A percentile compares a stretch with the other conserved stretches of the same genome.
phyloP scores from a whole-genome alignment of 37 sponge, comb jelly and placozoan species.

The Mnemiopsis leidyi region DNA sequence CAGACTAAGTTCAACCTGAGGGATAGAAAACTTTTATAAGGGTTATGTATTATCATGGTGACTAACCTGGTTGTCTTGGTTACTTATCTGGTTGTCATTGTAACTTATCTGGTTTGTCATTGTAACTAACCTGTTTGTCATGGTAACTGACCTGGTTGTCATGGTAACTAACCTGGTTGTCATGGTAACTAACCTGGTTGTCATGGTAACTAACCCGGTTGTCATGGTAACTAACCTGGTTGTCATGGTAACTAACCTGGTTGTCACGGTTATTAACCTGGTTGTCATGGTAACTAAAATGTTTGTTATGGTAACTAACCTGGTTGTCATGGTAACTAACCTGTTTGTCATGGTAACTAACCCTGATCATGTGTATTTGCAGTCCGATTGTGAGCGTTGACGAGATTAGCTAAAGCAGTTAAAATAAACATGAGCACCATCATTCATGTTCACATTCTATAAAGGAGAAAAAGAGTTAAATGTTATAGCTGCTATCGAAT shows the following conservation, averaged over 20 bases:
- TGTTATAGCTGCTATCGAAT: too few relatives aligned
- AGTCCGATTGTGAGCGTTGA: slow-evolving; percentile 43
- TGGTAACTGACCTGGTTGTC: background rate
- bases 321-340: background rate
- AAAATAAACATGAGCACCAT: slow-evolving; percentile 52
- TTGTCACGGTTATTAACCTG: background rate
- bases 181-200: background rate
- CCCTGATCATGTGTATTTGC: slow-evolving; percentile 32
- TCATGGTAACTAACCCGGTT: background rate
- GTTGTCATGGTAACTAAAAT: background rate
- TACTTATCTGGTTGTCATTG: background rate
- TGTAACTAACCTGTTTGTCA: background rate
- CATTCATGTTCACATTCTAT: slow-evolving; percentile 14
- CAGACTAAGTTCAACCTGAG: slow-evolving; percentile 54
- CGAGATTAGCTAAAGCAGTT: slow-evolving; percentile 30
- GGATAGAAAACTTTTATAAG: too few relatives aligned
- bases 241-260: background rate
- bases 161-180: background rate
- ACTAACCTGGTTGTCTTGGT: background rate
- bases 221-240: background rate
- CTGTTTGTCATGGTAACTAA: background rate
- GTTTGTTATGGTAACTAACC: background rate
- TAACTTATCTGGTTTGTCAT: too few relatives aligned
- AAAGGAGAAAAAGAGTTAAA: too few relatives aligned
- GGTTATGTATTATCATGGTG: background rate